Evolutionary conservation across 2,797 vertebrate species (phyloP), one percentile per base, ranked within the genome.

Genomic region (Phrynocephalus forsythii): DNA sequence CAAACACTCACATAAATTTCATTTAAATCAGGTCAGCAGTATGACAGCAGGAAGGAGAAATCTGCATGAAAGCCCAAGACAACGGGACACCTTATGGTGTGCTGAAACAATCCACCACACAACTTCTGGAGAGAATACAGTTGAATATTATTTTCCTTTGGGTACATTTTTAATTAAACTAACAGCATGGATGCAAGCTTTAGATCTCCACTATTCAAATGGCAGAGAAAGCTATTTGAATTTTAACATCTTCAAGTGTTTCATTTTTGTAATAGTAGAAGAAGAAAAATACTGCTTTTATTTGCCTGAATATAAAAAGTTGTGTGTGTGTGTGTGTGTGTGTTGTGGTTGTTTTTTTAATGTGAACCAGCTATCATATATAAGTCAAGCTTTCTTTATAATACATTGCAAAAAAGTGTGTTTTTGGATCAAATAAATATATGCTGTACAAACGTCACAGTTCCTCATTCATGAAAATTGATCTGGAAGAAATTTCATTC

Each of bases 131-230:
- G 96, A 96, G 96, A 95, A 96, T 96, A 95, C 94, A 95, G 95
- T 94, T 97, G 96, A 97, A 96, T 95, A 90, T 91, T 95, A 79
- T 97, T 97, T 95, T 97, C 97, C 96, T 97, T 94, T 96, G 97
- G 97, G 97, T 97, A 97, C 94, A 94, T 92, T 96, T 97, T 96
- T 97, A 97, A 97, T 97, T 97, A 96, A 97, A 96, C 97, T 96
- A 96, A 94, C 97, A 96, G 96, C 96, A 95, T 96, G 96, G 95
- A 95, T 96, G 94, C 95, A 95, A 93, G 95, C 95, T 97, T 97
- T 91, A 95, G 95, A 96, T 95, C 71, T 81, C 95, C 92, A 92
- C 94, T 95, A 96, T 97, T 97, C 94, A 96, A 95, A 93, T 88
- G 94, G 86, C 91, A 92, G 90, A 95, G 94, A 95, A 95, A 95